Base-by-base conservation (phyloP, 2,888 invertebrate species). In the Apodemia duryi region DNA sequence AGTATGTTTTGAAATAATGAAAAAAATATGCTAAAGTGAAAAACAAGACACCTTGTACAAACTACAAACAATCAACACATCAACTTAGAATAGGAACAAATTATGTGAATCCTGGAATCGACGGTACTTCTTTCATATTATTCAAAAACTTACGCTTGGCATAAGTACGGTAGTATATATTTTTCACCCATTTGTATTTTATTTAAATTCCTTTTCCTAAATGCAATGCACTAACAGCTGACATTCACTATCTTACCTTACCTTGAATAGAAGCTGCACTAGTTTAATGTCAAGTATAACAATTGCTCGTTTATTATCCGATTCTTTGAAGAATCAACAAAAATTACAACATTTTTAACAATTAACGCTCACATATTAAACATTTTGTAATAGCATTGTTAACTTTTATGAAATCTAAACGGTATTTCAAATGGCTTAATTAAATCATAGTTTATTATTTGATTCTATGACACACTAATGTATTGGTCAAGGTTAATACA, bases 321-420 rank as follows among this genome's bases (percentile, higher is more conserved):
- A 21, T 6, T 49, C 49, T 49, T n/a, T 49, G 13, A n/a, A 49
- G 49, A 49, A 49, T 21, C 21, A n/a, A 49, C n/a, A n/a, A 49
- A 49, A 49, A 49, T 49, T 49, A 49, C 49, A 49, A 49, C 49
- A 49, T 49, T 49, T 49, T 49, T 21, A 6, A 49, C 49, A 49
- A 49, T 49, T 7, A 49, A 6, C 49, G 49, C 49, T 49, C 49
- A 49, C 49, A 49, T 49, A 49, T 49, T 49, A 49, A 49, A 49
- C 21, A 49, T 49, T 49, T 49, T 49, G 46, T 49, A 49, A 49
- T 49, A n/a, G 13, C 46, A 49, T 49, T 49, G 46, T 49, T 49
- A 0, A 49, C n/a, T 49, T n/a, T 49, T n/a, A 6, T 6, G 46
- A 49, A 49, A 49, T 49, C 11, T 46, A 46, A 46, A 13, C 46